Conservation (phyloP, 2,888 invertebrate genomes). For the Amiota communis region DNA sequence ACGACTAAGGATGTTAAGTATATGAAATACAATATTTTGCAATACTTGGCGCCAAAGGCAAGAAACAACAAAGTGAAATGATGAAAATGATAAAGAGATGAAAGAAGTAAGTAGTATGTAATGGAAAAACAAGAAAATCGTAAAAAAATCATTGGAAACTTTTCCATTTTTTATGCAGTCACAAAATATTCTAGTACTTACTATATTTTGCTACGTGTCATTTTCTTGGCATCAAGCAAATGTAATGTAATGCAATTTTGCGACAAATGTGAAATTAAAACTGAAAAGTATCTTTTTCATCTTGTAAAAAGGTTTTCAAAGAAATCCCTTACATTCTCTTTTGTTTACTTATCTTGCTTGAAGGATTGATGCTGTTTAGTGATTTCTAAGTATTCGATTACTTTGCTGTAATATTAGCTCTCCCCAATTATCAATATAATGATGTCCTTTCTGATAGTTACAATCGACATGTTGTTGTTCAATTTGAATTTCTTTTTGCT, state of each 20-base stretch:
- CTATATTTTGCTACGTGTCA: neutral
- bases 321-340: too few species aligned
- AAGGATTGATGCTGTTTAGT: too few species aligned
- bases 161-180: too few species aligned
- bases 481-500: too few species aligned
- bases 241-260: constrained; percentile 14
- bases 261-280: constrained; percentile 17
- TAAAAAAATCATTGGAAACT: too few species aligned
- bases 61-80: neutral
- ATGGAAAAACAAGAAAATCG: neutral
- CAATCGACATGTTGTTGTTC: too few species aligned
- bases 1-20: neutral
- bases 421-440: too few species aligned
- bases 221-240: neutral
- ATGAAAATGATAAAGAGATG: neutral
- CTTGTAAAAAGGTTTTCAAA: too few species aligned
- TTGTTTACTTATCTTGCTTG: too few species aligned
- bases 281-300: constrained; percentile 2
- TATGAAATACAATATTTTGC: neutral
- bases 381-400: too few species aligned
- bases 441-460: too few species aligned
- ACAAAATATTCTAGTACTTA: neutral
- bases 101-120: neutral
- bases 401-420: too few species aligned
- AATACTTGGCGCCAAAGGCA: constrained; percentile 8